A percentile compares a stretch with the other conserved stretches of the same genome.
phyloP scores from a whole-genome alignment of 2,888 invertebrate species.

The Polyommatus iphigenia region DNA sequence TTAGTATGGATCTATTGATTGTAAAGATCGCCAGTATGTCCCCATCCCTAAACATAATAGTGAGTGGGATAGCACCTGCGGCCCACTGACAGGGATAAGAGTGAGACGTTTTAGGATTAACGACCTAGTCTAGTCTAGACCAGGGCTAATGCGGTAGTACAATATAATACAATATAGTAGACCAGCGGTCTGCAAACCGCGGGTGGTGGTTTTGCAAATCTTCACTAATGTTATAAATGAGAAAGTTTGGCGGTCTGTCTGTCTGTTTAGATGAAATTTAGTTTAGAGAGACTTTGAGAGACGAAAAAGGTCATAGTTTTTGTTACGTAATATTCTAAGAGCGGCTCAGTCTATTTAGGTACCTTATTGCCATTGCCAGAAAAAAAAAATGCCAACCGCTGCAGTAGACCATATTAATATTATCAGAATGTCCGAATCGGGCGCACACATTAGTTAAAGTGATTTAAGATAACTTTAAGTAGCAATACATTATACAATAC shows the following conservation, averaged over 20 bases:
- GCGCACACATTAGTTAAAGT: no score
- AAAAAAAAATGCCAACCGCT: no score
- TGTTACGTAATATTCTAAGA: no score
- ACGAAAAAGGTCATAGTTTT: no score
- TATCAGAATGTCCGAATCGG: no score
- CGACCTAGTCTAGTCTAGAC: slow-evolving; percentile 56
- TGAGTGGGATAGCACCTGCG: slow-evolving; percentile 55
- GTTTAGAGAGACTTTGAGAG: background rate
- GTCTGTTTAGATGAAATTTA: background rate
- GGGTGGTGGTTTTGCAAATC: background rate
- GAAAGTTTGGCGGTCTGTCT: background rate
- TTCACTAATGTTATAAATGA: background rate
- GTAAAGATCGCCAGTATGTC: background rate
- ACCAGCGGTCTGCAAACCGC: background rate
- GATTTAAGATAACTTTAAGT: no score
- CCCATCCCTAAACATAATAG: slow-evolving; percentile 2
- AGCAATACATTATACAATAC: no score
- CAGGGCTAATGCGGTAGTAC: slow-evolving; percentile 51
- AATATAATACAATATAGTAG: background rate
- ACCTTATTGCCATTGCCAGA: no score
- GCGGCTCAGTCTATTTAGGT: no score
- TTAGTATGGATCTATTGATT: no score
- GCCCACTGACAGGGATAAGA: slow-evolving; percentile 60
- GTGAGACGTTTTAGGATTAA: slow-evolving; percentile 57
- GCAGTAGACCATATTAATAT: no score